These are phyloP conservation scores for Lydus trimaculatus DNA, from an alignment of 2,888 invertebrate species.

Conservation along the genomic window DNA sequence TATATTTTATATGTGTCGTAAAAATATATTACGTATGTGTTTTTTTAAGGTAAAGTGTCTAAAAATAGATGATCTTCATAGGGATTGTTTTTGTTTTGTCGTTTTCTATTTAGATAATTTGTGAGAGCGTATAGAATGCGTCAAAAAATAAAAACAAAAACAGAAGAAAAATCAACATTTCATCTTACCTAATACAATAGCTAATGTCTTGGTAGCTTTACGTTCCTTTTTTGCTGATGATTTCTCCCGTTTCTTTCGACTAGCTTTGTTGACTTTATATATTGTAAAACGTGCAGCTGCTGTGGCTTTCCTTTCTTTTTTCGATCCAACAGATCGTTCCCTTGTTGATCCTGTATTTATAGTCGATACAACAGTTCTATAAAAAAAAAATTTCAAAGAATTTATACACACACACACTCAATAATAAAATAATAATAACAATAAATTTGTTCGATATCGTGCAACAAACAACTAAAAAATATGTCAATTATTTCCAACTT, in stretches of 20 bases:
- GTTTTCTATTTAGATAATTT: neutral
- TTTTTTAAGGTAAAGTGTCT: too few species aligned
- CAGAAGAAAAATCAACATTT: slow-evolving; percentile 28
- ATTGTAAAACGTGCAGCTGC: slow-evolving; percentile 84
- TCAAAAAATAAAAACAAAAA: neutral
- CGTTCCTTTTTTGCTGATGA: slow-evolving; percentile 94
- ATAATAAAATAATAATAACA: too few species aligned
- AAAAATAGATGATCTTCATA: too few species aligned
- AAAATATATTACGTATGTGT: neutral
- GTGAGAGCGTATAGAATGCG: too few species aligned
- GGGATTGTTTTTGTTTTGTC: neutral
- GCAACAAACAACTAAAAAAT: slow-evolving; percentile 14
- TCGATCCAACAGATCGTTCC: slow-evolving; percentile 64
- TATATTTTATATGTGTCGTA: neutral
- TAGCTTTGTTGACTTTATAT: slow-evolving; percentile 93
- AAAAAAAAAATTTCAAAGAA: slow-evolving; percentile 35
- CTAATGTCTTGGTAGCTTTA: slow-evolving; percentile 98
- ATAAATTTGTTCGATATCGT: too few species aligned
- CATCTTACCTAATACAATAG: slow-evolving; percentile 93
- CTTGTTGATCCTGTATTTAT: slow-evolving; percentile 53
- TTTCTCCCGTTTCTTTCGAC: slow-evolving; percentile 93
- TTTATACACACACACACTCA: neutral
- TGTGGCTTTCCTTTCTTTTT: slow-evolving; percentile 78
- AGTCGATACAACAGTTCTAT: slow-evolving; percentile 68
- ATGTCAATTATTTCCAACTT: slow-evolving; percentile 16